Percentiles rank a stretch among this genome's conserved stretches.
Evolutionary conservation across 2,797 vertebrate species (phyloP).

Genomic region (Chaetodon trifasciatus): DNA sequence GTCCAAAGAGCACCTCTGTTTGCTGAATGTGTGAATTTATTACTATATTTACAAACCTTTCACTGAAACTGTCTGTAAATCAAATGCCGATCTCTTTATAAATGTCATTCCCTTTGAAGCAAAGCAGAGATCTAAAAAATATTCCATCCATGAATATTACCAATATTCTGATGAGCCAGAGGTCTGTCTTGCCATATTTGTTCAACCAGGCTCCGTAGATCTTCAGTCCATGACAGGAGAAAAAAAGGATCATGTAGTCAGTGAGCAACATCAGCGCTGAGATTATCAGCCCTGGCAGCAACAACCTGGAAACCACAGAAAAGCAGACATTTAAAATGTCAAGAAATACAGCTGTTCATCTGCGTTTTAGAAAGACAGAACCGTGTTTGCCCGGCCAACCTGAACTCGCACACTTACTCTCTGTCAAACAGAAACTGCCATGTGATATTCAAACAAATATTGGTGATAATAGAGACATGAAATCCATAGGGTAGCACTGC

Average conservation of each 20-base stretch:
- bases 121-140: background rate
- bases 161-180: slow-evolving; percentile 87
- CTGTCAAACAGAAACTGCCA: slow-evolving; percentile 79
- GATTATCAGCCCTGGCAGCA: slow-evolving; percentile 80
- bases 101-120: background rate
- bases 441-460: slow-evolving; percentile 67
- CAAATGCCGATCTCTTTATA: background rate
- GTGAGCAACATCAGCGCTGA: slow-evolving; percentile 80
- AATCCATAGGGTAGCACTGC: slow-evolving; percentile 80
- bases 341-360: background rate
- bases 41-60: slow-evolving; percentile 35
- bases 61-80: background rate
- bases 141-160: slow-evolving; percentile 68
- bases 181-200: slow-evolving; percentile 80
- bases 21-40: slow-evolving; percentile 25
- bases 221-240: slow-evolving; percentile 80
- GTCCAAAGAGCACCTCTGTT: slow-evolving; percentile 28
- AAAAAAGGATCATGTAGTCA: slow-evolving; percentile 75
- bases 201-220: slow-evolving; percentile 80
- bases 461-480: slow-evolving; percentile 70
- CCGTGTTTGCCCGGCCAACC: background rate
- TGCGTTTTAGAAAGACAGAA: background rate
- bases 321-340: slow-evolving; percentile 1
- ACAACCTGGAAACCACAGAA: slow-evolving; percentile 71
- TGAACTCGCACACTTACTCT: slow-evolving; percentile 71